phyloP scores from a whole-genome alignment of 2,888 invertebrate genomes.

The Auanema freiburgensis region DNA sequence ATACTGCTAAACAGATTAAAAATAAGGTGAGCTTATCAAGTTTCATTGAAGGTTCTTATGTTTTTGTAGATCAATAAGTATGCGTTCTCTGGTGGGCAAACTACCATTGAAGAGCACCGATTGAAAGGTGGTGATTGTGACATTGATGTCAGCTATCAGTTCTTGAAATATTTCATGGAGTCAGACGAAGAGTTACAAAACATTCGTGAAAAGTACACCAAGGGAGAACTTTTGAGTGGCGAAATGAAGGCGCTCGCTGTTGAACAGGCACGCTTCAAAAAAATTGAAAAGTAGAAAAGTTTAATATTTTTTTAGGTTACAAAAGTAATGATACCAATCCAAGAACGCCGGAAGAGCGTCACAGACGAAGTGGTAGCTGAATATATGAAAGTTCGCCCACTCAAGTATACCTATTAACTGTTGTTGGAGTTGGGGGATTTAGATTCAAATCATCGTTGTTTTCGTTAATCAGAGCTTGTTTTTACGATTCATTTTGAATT shows the following conservation, averaged over 20 bases:
- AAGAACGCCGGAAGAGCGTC: conserved; percentile 77
- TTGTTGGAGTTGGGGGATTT: too few relatives aligned
- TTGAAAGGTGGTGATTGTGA: conserved; percentile 87
- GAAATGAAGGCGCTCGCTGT: conserved; percentile 90
- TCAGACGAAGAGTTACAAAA: conserved; percentile 83
- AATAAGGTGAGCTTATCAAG: conserved; percentile 76
- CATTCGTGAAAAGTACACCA: conserved; percentile 79
- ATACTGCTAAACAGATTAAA: conserved; percentile 91
- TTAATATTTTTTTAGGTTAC: conserved; percentile 72
- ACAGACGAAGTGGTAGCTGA: conserved; percentile 82
- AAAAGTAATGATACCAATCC: conserved; percentile 78
- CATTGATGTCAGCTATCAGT: conserved; percentile 91
- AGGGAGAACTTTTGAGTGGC: conserved; percentile 87
- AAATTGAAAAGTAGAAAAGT: not conserved
- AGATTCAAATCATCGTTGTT: conserved; percentile 8
- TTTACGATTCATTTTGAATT: conserved; percentile 4
- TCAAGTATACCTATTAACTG: conserved; percentile 22
- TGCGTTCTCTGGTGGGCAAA: conserved; percentile 94
- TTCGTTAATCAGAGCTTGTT: conserved; percentile 1
- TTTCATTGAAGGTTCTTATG: conserved; percentile 1
- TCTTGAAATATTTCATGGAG: conserved; percentile 89
- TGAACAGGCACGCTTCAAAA: conserved; percentile 68
- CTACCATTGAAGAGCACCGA: conserved; percentile 88
- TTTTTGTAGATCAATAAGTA: conserved; percentile 79
- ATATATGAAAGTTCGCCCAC: conserved; percentile 77